Conservation (phyloP, 2,888 invertebrate genomes). For the Rhagophthalmus giganteus region DNA sequence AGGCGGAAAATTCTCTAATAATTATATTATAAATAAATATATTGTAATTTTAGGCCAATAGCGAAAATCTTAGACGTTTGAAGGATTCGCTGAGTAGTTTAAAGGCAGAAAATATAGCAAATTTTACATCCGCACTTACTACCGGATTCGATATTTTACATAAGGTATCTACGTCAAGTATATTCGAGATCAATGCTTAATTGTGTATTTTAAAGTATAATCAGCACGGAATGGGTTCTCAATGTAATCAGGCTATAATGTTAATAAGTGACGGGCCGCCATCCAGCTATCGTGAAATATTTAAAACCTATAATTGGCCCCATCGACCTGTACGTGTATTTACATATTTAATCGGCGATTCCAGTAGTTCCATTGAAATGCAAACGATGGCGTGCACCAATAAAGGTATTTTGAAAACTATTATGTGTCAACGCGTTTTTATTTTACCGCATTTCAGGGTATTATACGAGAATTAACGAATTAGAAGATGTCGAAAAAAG, state of each 20-base stretch:
- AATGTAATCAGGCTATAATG: conserved; percentile 98
- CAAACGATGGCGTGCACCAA: conserved; percentile 96
- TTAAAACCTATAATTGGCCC: conserved; percentile 84
- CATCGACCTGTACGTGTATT: conserved; percentile 95
- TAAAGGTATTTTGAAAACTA: conserved; percentile 69
- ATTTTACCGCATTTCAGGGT: conserved; percentile 62
- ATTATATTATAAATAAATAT: neutral
- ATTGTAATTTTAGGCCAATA: conserved; percentile 66
- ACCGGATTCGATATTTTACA: conserved; percentile 90
- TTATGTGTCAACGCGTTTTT: neutral
- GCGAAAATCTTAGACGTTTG: conserved; percentile 79
- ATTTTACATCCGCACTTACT: conserved; percentile 89
- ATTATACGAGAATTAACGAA: conserved; percentile 86
- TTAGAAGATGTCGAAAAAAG: conserved; percentile 87
- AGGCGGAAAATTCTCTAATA: neutral
- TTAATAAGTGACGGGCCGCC: conserved; percentile 93
- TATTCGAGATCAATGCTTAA: too few species aligned
- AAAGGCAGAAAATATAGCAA: conserved; percentile 79
- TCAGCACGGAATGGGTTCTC: conserved; percentile 81
- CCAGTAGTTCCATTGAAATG: conserved; percentile 81
- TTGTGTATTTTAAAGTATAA: conserved; percentile 66
- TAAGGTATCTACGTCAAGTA: conserved; percentile 62
- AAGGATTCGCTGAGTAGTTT: conserved; percentile 75
- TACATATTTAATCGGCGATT: conserved; percentile 94
- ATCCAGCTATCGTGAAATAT: conserved; percentile 65